Conservation (phyloP, 2,113 vertebrate genomes). For the Nothobranchius furzeri region DNA sequence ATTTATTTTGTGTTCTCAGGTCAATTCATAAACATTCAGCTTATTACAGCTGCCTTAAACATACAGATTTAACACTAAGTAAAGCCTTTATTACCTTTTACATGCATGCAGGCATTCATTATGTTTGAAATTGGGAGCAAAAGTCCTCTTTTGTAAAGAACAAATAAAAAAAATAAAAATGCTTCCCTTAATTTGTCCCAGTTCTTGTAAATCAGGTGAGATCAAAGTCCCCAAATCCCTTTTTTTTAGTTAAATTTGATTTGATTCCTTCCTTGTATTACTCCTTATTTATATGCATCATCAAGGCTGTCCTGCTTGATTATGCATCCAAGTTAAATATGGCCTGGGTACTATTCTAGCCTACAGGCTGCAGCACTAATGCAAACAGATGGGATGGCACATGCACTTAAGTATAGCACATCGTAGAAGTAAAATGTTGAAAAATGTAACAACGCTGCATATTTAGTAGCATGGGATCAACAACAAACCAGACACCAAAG, state of each 20-base stretch:
- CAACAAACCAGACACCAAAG: neutral
- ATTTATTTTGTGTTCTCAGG: slow-evolving; percentile 20
- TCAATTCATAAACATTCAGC: slow-evolving; percentile 19
- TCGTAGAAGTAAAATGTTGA: slow-evolving; percentile 38
- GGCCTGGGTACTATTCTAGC: slow-evolving; percentile 53
- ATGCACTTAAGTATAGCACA: slow-evolving; percentile 55
- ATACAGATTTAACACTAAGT: too few species aligned
- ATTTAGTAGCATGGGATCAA: slow-evolving; percentile 12
- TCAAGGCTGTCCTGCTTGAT: slow-evolving; percentile 60
- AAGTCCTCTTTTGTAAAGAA: too few species aligned
- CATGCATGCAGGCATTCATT: neutral
- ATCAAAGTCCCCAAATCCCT: neutral
- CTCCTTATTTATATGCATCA: slow-evolving; percentile 53
- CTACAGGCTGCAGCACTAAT: slow-evolving; percentile 41
- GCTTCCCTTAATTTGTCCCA: too few species aligned
- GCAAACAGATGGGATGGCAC: slow-evolving; percentile 65
- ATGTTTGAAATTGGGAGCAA: too few species aligned
- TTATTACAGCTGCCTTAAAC: slow-evolving; percentile 4
- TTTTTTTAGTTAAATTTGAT: slow-evolving; percentile 40
- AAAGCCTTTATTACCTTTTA: neutral
- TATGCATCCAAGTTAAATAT: slow-evolving; percentile 68
- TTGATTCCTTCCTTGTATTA: slow-evolving; percentile 42
- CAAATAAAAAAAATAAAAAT: too few species aligned
- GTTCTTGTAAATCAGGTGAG: neutral
- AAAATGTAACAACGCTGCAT: slow-evolving; percentile 30